Percentiles rank a stretch among this genome's conserved stretches.
phyloP scores from a whole-genome alignment of 2,888 invertebrate genomes.

The Ophioninae sp. region DNA sequence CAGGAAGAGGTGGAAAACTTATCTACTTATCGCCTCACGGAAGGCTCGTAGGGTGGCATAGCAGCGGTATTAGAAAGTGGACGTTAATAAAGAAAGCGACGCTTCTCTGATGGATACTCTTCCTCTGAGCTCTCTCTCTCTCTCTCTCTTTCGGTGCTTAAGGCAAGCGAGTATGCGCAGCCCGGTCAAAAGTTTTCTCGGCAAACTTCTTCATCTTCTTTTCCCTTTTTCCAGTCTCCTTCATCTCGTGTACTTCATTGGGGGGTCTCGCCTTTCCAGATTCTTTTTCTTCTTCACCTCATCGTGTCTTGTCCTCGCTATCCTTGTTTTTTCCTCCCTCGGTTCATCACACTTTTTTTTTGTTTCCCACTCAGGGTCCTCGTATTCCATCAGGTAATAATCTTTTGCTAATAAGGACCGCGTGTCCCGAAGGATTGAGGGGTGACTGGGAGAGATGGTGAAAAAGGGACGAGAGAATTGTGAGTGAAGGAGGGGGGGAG shows the following conservation, averaged over 20 bases:
- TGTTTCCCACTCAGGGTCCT: slow-evolving; percentile 38
- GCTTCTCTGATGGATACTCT: slow-evolving; percentile 50
- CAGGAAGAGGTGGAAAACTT: slow-evolving; percentile 46
- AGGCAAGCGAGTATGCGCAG: slow-evolving; percentile 20
- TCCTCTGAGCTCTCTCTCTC: neutral
- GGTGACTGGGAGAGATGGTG: neutral
- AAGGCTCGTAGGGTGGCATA: slow-evolving; percentile 44
- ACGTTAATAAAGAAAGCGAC: slow-evolving; percentile 57
- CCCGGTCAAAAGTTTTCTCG: slow-evolving; percentile 55
- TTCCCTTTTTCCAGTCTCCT: neutral
- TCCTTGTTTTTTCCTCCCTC: slow-evolving; percentile 15
- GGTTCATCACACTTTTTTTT: slow-evolving; percentile 38
- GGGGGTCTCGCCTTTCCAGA: slow-evolving; percentile 14
- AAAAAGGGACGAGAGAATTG: neutral
- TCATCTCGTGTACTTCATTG: slow-evolving; percentile 25
- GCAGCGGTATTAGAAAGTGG: slow-evolving; percentile 25
- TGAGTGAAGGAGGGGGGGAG: neutral
- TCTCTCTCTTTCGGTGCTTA: slow-evolving; percentile 15
- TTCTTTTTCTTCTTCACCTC: slow-evolving; percentile 38
- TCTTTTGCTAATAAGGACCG: slow-evolving; percentile 62
- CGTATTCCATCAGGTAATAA: slow-evolving; percentile 47
- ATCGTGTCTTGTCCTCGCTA: slow-evolving; percentile 19
- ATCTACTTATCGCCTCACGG: slow-evolving; percentile 54
- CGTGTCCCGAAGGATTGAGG: neutral
- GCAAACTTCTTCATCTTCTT: slow-evolving; percentile 41